Percentiles rank a stretch among this genome's conserved stretches.
Evolutionary conservation across 2,113 vertebrate species (phyloP).

Genomic region (Sitta europaea): DNA sequence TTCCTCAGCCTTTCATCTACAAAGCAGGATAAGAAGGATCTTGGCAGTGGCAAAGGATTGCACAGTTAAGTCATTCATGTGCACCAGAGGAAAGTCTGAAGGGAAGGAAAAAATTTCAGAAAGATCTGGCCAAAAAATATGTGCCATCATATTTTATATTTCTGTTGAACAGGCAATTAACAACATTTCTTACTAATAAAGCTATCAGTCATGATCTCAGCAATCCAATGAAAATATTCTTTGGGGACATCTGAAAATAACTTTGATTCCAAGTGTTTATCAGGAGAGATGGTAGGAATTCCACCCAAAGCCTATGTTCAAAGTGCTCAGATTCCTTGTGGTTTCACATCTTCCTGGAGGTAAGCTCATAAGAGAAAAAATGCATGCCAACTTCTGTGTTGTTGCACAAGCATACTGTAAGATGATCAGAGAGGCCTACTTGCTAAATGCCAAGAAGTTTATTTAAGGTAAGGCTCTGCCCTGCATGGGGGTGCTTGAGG

Average conservation of each 20-base stretch:
- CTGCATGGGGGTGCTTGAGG: neutral
- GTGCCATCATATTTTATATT: neutral
- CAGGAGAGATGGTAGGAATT: neutral
- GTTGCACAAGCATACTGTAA: neutral
- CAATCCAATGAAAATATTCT: neutral
- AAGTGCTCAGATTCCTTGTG: neutral
- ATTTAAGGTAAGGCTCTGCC: slow-evolving; percentile 10
- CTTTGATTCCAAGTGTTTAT: slow-evolving; percentile 23
- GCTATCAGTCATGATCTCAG: neutral
- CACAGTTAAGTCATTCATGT: neutral
- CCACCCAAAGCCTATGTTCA: neutral
- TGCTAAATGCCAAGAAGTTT: neutral
- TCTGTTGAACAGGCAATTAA: neutral
- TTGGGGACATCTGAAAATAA: slow-evolving; percentile 25
- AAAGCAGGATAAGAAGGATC: neutral
- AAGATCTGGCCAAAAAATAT: neutral
- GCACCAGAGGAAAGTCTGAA: neutral
- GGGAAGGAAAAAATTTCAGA: neutral
- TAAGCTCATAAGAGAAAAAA: slow-evolving; percentile 16
- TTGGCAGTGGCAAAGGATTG: neutral
- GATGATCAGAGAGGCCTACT: neutral
- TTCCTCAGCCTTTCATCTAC: slow-evolving; percentile 4
- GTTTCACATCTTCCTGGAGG: slow-evolving; percentile 41
- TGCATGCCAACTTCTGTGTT: neutral
- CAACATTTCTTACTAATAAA: slow-evolving; percentile 12